Evolutionary conservation across 2,113 vertebrate genomes (phyloP), one percentile per base, ranked within the genome.

Genomic region (Scomber japonicus): DNA sequence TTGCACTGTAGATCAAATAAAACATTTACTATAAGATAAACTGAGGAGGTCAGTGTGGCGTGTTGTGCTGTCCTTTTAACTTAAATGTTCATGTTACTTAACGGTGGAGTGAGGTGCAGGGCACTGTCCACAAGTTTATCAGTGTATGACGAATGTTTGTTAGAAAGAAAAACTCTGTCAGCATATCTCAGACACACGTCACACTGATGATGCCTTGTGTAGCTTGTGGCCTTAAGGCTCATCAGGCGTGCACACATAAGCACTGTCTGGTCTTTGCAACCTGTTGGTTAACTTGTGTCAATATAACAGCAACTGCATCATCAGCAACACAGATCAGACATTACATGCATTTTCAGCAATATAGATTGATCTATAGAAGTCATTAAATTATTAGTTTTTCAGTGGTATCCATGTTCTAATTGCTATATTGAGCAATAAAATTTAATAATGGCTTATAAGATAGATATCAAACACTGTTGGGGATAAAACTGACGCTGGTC

Each of bases 1-100:
- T 89, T 95, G 96, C 78, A 98, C 98, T 99, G 94, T 11, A 63
- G 92, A 89, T 66, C 82, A 61, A 71, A 50, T 61, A 13, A 72
- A 73, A 56, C 17, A 59, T 75, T 48, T 40, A 31, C 16, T 54
- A 68, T 79, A 3, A 78, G 50, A 17, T 57, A 30, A 72, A 62
- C 12, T 17, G 17, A 69, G 15, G 35, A 63, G 45, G 56, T 71
- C 70, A 79, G 55, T 4, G 0, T 56, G 15, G 14, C 66, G 15
- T 13, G 0, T 48, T 65, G 9, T 19, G 14, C 48, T 55, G 48
- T 50, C 10, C 11, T 54, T 78, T 12, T 66, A 27, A 27, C 24
- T 27, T 27, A 27, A 27, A 17, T 3, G 2, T 81, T 74, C 54
- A 66, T 55, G 40, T 45, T 11, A 57, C 31, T 65, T 71, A 3